phyloP scores from a whole-genome alignment of 2,113 vertebrate species.

The Jacana jacana region DNA sequence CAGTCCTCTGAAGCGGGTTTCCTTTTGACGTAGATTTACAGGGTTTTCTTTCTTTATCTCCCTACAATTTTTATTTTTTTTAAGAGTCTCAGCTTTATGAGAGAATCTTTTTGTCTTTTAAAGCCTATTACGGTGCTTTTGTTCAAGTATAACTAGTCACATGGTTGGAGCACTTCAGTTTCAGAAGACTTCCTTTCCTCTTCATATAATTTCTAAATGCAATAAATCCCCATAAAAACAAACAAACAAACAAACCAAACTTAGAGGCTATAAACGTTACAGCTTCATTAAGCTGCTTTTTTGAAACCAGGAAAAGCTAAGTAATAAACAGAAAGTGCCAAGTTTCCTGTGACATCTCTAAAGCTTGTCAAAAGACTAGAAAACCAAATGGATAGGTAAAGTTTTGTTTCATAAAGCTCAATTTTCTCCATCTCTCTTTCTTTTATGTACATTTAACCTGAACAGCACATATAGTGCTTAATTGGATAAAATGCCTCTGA shows the following conservation, averaged over 20 bases:
- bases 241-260: not conserved
- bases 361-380: not conserved
- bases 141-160: not conserved
- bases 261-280: not conserved
- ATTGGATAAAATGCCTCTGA: not conserved
- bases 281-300: constrained; percentile 18
- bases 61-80: not conserved
- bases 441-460: not conserved
- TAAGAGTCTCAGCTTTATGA: not conserved
- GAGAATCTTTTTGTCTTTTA: not conserved
- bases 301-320: not conserved
- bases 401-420: not conserved
- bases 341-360: not conserved
- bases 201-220: not conserved
- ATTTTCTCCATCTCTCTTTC: not conserved
- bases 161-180: not conserved
- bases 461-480: not conserved
- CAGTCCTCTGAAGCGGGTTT: not conserved
- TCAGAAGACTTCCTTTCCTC: not conserved
- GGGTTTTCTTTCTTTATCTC: not conserved
- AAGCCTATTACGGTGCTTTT: not conserved
- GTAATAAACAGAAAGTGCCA: not conserved
- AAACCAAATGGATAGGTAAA: not conserved
- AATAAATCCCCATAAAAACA: not conserved
- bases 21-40: not conserved